phyloP scores from a whole-genome alignment of 2,113 vertebrate species.

The Talpa occidentalis region DNA sequence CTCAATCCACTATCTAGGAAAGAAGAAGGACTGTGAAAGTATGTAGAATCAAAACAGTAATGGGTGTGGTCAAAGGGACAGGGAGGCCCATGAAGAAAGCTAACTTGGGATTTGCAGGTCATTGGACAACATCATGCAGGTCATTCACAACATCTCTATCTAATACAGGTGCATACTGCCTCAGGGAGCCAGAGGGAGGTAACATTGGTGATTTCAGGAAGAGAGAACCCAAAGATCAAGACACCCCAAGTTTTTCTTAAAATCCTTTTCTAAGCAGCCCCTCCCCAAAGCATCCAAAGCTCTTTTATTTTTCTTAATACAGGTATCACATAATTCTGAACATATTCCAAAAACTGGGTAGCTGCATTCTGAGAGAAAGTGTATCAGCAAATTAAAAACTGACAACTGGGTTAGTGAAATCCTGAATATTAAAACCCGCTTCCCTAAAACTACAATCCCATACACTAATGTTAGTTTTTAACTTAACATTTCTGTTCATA shows the following conservation, averaged over 20 bases:
- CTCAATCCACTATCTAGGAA: neutral
- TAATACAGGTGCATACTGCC: neutral
- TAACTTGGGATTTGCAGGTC: neutral
- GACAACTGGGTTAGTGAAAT: neutral
- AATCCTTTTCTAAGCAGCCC: neutral
- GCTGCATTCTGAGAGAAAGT: slow-evolving; percentile 7
- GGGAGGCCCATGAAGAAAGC: neutral
- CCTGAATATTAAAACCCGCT: neutral
- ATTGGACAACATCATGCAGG: neutral
- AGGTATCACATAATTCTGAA: neutral
- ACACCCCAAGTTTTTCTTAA: neutral
- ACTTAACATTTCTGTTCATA: neutral
- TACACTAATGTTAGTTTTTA: neutral
- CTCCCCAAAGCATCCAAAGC: neutral
- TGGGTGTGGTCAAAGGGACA: neutral
- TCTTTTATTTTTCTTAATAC: neutral
- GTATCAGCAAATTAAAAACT: neutral
- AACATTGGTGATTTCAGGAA: neutral
- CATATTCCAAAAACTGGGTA: neutral
- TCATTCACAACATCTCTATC: neutral
- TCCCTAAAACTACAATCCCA: neutral
- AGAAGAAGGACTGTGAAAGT: neutral
- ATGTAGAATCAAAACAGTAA: neutral
- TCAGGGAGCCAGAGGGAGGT: neutral
- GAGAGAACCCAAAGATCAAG: neutral